Evolutionary conservation across 2,888 invertebrate species (phyloP), one percentile per base, ranked within the genome.

Genomic region (Melangyna quadrimaculata): DNA sequence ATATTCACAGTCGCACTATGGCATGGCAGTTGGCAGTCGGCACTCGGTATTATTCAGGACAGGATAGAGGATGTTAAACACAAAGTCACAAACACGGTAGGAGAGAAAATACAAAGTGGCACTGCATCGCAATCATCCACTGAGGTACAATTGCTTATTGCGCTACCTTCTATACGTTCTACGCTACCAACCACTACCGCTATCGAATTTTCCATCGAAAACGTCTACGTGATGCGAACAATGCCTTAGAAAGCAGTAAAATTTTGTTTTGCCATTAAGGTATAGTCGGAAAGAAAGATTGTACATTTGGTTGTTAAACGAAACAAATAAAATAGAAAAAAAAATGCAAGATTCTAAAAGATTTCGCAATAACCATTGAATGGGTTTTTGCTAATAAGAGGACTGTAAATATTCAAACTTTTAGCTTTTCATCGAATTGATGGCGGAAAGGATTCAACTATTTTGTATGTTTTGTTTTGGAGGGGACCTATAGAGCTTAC

Each of bases 351-450:
- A 35, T 43, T 43, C 43, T 43, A 19, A 22, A 35, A 59, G 57
- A 59, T 43, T 17, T 43, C 17, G 17, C 43, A 43, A 19, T 19
- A 59, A 22, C 27, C 19, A 27, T 59, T 35, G 19, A 35, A 59
- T 37, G n/a, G 35, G 14, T 22, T 59, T 14, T 59, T 14, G 17
- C 10, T 59, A 59, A 59, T 59, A 59, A 59, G 57, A 59, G 57
- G 12, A 59, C 3, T 35, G 12, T 10, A 59, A 59, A 35, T 22
- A 59, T 59, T 59, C 35, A 59, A 59, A 59, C 57, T 59, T 59
- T 59, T 59, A 32, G 22, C 10, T 32, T 55, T 32, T 32, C 55
- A 29, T 53, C 8, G 12, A 51, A 24, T n/a, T 8, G 22, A 24
- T 51, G 24, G 24, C 9, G 14, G 7, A 51, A 27, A 24, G 29